Conservation (phyloP, 2,797 vertebrate species). For the Microctenopoma stevenorrisi region DNA sequence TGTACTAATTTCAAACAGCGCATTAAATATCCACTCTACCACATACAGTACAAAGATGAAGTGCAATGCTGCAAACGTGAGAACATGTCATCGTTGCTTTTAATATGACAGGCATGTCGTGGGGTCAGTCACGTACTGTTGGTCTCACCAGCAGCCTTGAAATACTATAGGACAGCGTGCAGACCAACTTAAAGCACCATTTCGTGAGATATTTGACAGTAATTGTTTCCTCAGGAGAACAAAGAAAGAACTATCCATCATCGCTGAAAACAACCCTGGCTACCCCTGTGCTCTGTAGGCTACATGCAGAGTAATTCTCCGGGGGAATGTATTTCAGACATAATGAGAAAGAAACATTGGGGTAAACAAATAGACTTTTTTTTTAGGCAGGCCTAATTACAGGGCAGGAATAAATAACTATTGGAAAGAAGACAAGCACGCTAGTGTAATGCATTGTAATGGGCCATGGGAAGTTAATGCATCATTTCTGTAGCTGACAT, state of each 20-base stretch:
- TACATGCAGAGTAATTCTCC: constrained; percentile 72
- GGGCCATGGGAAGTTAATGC: constrained; percentile 66
- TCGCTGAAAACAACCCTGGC: constrained; percentile 54
- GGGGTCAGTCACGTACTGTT: background rate
- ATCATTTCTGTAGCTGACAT: constrained; percentile 67
- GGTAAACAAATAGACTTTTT: constrained; percentile 81
- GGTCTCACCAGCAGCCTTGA: background rate
- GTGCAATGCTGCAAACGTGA: background rate
- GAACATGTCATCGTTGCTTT: background rate
- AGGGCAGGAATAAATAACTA: constrained; percentile 78
- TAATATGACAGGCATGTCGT: background rate
- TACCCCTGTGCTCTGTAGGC: constrained; percentile 53
- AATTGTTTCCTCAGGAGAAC: constrained; percentile 58
- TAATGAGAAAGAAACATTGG: constrained; percentile 80
- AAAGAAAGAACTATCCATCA: constrained; percentile 69
- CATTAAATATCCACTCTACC: background rate
- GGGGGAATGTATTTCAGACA: constrained; percentile 70
- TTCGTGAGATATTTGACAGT: background rate
- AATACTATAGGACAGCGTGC: background rate
- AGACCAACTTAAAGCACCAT: background rate
- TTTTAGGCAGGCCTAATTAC: constrained; percentile 77
- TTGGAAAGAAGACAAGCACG: constrained; percentile 65
- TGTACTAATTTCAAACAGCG: background rate
- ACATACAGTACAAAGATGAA: background rate
- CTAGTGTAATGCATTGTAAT: constrained; percentile 74